Percentiles rank a stretch among this genome's conserved stretches.
phyloP scores from a whole-genome alignment of 2,797 vertebrate genomes.

The Myripristis murdjan region DNA sequence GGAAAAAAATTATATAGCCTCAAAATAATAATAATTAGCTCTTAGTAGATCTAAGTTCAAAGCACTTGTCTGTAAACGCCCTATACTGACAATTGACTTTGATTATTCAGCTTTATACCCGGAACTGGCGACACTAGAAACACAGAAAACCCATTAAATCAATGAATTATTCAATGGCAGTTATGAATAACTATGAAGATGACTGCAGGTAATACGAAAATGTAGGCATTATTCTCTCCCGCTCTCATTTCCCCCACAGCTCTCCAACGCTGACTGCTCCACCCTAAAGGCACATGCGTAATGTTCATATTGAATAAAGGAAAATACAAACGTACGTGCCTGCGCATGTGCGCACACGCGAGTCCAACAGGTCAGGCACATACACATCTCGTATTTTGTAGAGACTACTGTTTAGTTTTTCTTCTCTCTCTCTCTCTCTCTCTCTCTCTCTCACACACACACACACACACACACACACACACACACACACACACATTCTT shows the following conservation, averaged over 20 bases:
- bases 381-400: not conserved
- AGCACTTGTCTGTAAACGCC: slow-evolving; percentile 14
- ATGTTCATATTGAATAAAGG: slow-evolving; percentile 53
- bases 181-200: slow-evolving; percentile 58
- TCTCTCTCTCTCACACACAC: too few species aligned
- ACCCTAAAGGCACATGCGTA: slow-evolving; percentile 28
- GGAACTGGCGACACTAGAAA: slow-evolving; percentile 29
- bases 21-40: not conserved
- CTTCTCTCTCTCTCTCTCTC: not conserved
- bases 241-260: not conserved
- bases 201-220: slow-evolving; percentile 55
- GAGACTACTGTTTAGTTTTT: not conserved
- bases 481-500: too few species aligned
- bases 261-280: slow-evolving; percentile 6
- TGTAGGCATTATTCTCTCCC: slow-evolving; percentile 5
- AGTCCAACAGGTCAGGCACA: slow-evolving; percentile 17
- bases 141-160: slow-evolving; percentile 48
- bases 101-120: slow-evolving; percentile 27
- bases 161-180: slow-evolving; percentile 53
- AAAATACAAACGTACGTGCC: slow-evolving; percentile 17
- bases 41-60: not conserved
- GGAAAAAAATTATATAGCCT: not conserved
- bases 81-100: not conserved
- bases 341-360: not conserved
- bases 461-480: too few species aligned